Evolutionary conservation across 2,888 invertebrate species (phyloP).

Genomic region (Iphiclides podalirius): DNA sequence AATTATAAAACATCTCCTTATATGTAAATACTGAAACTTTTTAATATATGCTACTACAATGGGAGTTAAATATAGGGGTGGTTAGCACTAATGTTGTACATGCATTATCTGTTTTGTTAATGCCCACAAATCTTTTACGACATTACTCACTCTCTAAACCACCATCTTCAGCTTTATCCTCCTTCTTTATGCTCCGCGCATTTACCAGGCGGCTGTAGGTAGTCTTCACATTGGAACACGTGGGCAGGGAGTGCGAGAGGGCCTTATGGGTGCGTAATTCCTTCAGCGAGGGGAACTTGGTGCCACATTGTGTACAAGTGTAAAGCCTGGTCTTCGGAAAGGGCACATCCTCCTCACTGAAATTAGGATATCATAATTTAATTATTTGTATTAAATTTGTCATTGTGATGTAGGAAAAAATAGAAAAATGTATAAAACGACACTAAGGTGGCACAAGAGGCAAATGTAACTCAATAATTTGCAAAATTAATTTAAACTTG

Average conservation of each 20-base stretch:
- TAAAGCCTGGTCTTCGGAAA: conserved; percentile 55
- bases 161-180: conserved; percentile 55
- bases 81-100: too few species aligned
- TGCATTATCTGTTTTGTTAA: too few species aligned
- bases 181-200: conserved; percentile 66
- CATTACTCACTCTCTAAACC: conserved; percentile 40
- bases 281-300: conserved; percentile 79
- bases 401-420: too few species aligned
- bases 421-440: too few species aligned
- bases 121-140: conserved; percentile 35
- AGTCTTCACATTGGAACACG: conserved; percentile 42
- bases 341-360: conserved; percentile 51
- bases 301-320: conserved; percentile 80
- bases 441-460: too few species aligned
- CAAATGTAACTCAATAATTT: too few species aligned
- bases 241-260: conserved; percentile 68
- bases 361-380: conserved; percentile 10
- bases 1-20: too few species aligned
- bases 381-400: not conserved
- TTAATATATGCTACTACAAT: too few species aligned
- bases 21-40: too few species aligned
- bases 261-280: conserved; percentile 83
- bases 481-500: too few species aligned
- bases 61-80: too few species aligned
- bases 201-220: conserved; percentile 54